Percentiles rank a stretch among this genome's conserved stretches.
Evolutionary conservation across 2,888 invertebrate genomes (phyloP).

Genomic region (Drosophila kuntzei): DNA sequence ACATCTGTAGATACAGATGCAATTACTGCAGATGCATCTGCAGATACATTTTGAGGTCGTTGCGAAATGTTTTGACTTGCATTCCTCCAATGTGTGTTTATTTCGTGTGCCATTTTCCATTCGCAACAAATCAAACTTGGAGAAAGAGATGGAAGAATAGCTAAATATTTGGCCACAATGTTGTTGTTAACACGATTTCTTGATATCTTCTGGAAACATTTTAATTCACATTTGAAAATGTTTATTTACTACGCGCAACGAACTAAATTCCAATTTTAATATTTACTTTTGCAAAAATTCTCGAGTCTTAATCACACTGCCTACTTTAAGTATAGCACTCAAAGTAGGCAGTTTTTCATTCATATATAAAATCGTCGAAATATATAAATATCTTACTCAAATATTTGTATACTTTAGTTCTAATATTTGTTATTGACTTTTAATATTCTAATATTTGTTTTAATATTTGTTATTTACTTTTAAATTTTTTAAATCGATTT

Average conservation of each 20-base stretch:
- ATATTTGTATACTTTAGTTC: background rate
- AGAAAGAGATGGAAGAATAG: background rate
- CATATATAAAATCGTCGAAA: background rate
- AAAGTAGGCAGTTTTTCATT: background rate
- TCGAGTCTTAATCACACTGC: conserved; percentile 25
- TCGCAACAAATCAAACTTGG: background rate
- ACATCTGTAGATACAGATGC: background rate
- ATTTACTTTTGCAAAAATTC: conserved; percentile 28
- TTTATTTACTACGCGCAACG: conserved; percentile 34
- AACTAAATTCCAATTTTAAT: conserved; percentile 29
- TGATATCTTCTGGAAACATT: conserved; percentile 8
- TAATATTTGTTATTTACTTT: background rate
- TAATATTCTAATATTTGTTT: background rate
- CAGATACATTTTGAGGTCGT: conserved; percentile 20
- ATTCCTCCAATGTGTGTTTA: conserved; percentile 11
- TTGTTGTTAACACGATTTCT: conserved; percentile 11
- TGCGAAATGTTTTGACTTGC: background rate
- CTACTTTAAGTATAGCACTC: background rate
- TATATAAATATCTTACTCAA: background rate
- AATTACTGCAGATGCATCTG: too few species aligned
- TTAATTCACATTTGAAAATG: conserved; percentile 29
- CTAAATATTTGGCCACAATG: conserved; percentile 3
- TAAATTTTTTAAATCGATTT: too few species aligned
- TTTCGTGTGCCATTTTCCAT: conserved; percentile 12
- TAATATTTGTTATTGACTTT: background rate